Base-by-base conservation (phyloP, 2,888 invertebrate species). In the Hydrotaea cyrtoneurina region DNA sequence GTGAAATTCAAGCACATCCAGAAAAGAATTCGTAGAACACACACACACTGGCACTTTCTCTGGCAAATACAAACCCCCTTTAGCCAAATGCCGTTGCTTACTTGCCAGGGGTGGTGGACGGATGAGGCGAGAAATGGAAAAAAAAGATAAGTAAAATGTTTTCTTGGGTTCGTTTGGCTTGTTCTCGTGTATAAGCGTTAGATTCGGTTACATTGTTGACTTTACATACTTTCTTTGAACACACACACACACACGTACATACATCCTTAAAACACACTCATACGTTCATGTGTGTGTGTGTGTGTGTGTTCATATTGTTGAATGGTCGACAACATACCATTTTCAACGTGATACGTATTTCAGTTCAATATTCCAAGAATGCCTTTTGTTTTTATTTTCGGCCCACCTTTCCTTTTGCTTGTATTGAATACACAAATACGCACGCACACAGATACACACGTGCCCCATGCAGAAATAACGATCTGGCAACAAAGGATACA, bases 381-480 rank as follows among this genome's bases (percentile, higher is more conserved):
- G 50, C 50, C 59, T 55, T 76, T 76, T 76, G 76, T 76, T 53
- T 66, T 76, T 50, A 43, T 66, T 76, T 15, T 55, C 39, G 23
- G 1, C n/a, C n/a, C n/a, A 0, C n/a, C 50, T n/a, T 50, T n/a
- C 50, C 7, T 7, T 31, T 31, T 31, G 31, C 3, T 31, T 31
- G 31, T 31, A 31, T 31, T 31, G 31, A 31, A 31, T 31, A 31
- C 15, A n/a, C 50, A 50, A 7, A 43, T 3, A 10, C 10, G 10
- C 2, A 43, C 15, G 7, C 15, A 43, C 11, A 43, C 15, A 10
- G 4, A 10, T 43, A 43, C 50, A 50, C 50, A n/a, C 39, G 3
- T 39, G 39, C 10, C 7, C 39, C 3, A 39, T 39, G 39, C 39
- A 39, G 31, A 2, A 31, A 31, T 19, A 66, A 69, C 15, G 53